A percentile compares a stretch with the other conserved stretches of the same genome.
These are phyloP conservation scores for Hippocampus comes DNA, from an alignment of 2,113 vertebrate species.

Conservation along the genomic window DNA sequence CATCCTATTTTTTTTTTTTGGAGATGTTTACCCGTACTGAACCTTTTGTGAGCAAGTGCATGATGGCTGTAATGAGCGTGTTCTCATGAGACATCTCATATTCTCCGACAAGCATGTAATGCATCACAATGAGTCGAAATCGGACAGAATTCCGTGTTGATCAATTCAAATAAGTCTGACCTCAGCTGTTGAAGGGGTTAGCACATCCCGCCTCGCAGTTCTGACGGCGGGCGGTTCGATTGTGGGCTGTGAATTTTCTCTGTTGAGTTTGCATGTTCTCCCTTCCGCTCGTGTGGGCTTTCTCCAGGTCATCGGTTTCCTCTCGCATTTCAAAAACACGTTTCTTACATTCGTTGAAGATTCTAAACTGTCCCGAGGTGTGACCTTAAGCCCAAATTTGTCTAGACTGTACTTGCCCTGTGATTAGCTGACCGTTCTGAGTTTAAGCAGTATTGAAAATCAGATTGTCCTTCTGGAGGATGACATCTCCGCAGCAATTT, in stretches of 20 bases:
- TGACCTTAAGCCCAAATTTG: too few relatives aligned
- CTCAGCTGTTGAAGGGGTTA: too few relatives aligned
- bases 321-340: neutral
- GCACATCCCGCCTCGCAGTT: neutral
- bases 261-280: neutral
- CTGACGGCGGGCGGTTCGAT: neutral
- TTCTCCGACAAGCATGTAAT: neutral
- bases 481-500: conserved; percentile 16
- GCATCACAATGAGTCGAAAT: neutral
- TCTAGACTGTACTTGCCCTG: too few relatives aligned
- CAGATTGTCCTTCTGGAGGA: conserved; percentile 14
- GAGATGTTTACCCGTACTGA: neutral
- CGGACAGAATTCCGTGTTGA: neutral
- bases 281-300: neutral
- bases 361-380: too few relatives aligned
- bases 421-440: too few relatives aligned
- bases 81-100: neutral
- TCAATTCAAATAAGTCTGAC: neutral
- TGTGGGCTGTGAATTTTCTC: neutral
- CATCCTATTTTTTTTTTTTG: neutral
- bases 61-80: neutral
- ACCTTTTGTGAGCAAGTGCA: neutral
- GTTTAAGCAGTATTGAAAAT: too few relatives aligned
- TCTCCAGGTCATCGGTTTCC: neutral
- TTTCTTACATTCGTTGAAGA: neutral